Evolutionary conservation across 2,888 invertebrate species (phyloP), one percentile per base, ranked within the genome.

Genomic region (Ceriagrion tenellum): DNA sequence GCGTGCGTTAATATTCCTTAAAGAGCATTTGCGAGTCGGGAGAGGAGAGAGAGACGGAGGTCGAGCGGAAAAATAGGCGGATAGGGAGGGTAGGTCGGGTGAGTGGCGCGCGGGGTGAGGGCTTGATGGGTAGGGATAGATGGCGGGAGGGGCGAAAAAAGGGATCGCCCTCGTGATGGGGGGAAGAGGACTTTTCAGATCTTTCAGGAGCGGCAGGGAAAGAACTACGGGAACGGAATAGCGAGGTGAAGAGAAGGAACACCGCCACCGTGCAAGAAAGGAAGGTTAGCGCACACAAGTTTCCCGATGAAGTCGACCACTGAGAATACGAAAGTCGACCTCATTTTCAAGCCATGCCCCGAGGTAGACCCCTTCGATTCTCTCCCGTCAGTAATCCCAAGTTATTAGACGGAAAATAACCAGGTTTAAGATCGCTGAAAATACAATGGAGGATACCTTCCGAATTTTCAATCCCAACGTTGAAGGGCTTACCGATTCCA

Each of bases 1-100:
- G 93, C 40, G 93, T n/a, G 74, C 93, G 93, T 93, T 93, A 93
- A 93, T 93, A 93, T 93, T 93, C 93, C 93, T 93, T 93, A 69
- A 63, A 69, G 93, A 93, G 93, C 69, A 93, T 93, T 93, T 93
- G 93, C 63, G 47, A 69, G 69, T 63, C 40, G 69, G 63, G 69
- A 10, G 69, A 69, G 35, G 69, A 26, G 35, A n/a, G 81, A 81
- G 30, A 35, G 13, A 35, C 13, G 35, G 35, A 81, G 35, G 81
- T 81, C 81, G 35, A 35, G 81, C 35, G 81, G 81, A 81, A 81
- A 81, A 81, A 81, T 35, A 81, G 81, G 3, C 81, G 30, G 69
- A 69, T 69, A 69, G 69, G 23, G 18, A 69, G 69, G 69, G 59
- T 13, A 20, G 20, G 59, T 59, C 63, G 69, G 69, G 26, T 20